phyloP scores from a whole-genome alignment of 2,888 invertebrate genomes.

The Agriopis aurantiaria region DNA sequence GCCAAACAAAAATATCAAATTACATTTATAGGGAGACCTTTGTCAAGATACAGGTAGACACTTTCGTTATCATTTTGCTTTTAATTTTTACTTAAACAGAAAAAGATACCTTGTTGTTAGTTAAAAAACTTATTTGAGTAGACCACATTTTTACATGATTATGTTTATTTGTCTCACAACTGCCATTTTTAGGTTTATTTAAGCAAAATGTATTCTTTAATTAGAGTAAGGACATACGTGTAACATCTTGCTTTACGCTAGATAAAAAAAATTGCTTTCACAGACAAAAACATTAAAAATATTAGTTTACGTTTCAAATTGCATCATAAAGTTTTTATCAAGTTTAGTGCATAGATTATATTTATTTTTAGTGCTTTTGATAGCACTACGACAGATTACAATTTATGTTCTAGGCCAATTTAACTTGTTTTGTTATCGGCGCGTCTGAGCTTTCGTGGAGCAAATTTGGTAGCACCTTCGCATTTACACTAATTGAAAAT shows the following conservation, averaged over 20 bases:
- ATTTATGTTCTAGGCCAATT: constrained; percentile 16
- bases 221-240: too few relatives aligned
- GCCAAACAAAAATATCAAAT: constrained; percentile 76
- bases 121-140: background rate
- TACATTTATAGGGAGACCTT: constrained; percentile 58
- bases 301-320: too few relatives aligned
- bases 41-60: constrained; percentile 47
- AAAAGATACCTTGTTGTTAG: background rate
- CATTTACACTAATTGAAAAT: background rate
- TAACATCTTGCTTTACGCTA: too few relatives aligned
- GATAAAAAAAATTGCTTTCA: background rate
- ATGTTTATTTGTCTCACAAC: background rate
- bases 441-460: background rate
- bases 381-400: background rate
- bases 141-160: background rate
- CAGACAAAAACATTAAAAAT: background rate
- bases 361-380: too few relatives aligned
- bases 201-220: too few relatives aligned
- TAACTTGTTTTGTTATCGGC: background rate
- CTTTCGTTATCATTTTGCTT: constrained; percentile 40
- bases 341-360: background rate
- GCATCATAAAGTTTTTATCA: background rate
- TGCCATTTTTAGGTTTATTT: too few relatives aligned
- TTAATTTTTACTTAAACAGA: background rate
- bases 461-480: background rate